A percentile compares a stretch with the other conserved stretches of the same genome.
Conservation (phyloP, 2,888 invertebrate species). For the Lobophora halterata region DNA sequence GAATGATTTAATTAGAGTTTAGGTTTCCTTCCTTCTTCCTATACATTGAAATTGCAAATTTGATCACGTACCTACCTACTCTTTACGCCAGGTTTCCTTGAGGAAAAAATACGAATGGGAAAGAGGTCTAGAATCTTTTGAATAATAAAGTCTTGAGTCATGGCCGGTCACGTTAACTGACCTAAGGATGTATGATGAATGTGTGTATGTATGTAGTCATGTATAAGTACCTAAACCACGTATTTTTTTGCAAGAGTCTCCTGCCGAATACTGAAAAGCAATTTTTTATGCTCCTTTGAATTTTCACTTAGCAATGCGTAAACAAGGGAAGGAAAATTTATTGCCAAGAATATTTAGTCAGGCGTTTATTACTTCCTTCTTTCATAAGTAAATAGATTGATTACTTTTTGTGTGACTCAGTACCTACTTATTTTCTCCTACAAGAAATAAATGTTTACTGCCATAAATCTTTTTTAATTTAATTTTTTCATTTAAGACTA, state of each 20-base stretch:
- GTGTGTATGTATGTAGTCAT: too few species aligned
- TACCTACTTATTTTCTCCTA: too few species aligned
- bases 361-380: background rate
- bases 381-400: too few species aligned
- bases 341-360: background rate
- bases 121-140: constrained; percentile 5
- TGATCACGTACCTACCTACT: constrained; percentile 12
- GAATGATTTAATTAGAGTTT: background rate
- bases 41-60: constrained; percentile 2
- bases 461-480: too few species aligned
- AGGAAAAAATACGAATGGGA: constrained; percentile 24
- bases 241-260: too few species aligned
- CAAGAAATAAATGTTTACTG: too few species aligned
- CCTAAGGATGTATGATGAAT: background rate
- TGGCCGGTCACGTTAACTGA: constrained; percentile 4
- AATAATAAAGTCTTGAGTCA: constrained; percentile 1
- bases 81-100: constrained; percentile 21
- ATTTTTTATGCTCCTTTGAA: background rate
- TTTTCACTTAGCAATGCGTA: constrained; percentile 7
- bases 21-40: constrained; percentile 22
- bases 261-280: too few species aligned
- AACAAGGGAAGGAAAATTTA: background rate
- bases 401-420: too few species aligned
- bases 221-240: too few species aligned
- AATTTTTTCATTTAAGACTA: too few species aligned